Evolutionary conservation across 2,113 vertebrate species (phyloP).

Genomic region (Hirundichthys speculiger): DNA sequence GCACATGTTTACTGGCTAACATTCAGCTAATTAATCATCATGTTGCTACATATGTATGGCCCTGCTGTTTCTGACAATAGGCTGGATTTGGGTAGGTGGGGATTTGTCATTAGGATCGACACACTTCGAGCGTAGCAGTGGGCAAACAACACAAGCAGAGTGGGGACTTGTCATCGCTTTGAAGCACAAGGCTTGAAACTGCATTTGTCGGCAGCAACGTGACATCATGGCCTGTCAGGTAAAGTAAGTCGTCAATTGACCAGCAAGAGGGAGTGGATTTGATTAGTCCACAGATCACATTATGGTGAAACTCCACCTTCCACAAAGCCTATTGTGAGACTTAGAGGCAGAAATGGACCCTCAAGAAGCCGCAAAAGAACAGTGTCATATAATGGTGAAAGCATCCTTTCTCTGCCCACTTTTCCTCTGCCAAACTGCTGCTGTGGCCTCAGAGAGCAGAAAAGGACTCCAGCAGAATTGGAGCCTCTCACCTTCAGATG

Average conservation of each 20-base stretch:
- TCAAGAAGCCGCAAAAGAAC: slow-evolving; percentile 38
- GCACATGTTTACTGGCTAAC: slow-evolving; percentile 60
- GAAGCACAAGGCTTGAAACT: slow-evolving; percentile 22
- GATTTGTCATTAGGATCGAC: slow-evolving; percentile 32
- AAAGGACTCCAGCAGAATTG: slow-evolving; percentile 9
- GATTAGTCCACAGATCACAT: slow-evolving; percentile 35
- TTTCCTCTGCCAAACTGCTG: slow-evolving; percentile 38
- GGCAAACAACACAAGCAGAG: slow-evolving; percentile 31
- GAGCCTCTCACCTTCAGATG: slow-evolving; percentile 54
- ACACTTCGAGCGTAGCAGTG: slow-evolving; percentile 14
- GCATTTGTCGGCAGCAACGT: slow-evolving; percentile 24
- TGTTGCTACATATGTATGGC: slow-evolving; percentile 63
- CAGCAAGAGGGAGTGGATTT: slow-evolving; percentile 28
- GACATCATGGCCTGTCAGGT: slow-evolving; percentile 23
- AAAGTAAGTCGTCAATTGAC: slow-evolving; percentile 43
- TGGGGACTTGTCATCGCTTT: slow-evolving; percentile 20
- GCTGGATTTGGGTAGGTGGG: slow-evolving; percentile 41
- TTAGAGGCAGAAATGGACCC: slow-evolving; percentile 37
- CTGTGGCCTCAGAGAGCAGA: slow-evolving; percentile 24
- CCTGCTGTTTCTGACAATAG: slow-evolving; percentile 64
- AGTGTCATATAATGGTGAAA: slow-evolving; percentile 40
- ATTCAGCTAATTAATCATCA: slow-evolving; percentile 71
- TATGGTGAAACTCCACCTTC: slow-evolving; percentile 29
- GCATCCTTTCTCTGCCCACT: slow-evolving; percentile 31
- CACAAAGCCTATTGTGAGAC: slow-evolving; percentile 34